These are phyloP conservation scores for Emmelina monodactyla DNA, from an alignment of 2,888 invertebrate genomes.

Conservation along the genomic window DNA sequence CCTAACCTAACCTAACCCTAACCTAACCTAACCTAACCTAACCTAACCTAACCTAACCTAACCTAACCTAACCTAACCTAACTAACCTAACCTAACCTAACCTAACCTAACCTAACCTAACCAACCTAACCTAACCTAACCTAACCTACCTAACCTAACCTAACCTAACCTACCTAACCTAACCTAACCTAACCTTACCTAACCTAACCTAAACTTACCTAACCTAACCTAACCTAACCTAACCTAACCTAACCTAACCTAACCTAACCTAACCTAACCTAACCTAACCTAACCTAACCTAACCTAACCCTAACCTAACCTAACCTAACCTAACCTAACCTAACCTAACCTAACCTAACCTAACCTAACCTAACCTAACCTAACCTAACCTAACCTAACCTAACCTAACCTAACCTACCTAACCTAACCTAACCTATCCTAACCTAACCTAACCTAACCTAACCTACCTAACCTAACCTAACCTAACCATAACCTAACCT, in stretches of 20 bases:
- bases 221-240: conserved; percentile 15
- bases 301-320: conserved; percentile 13
- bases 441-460: conserved; percentile 5
- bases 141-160: conserved; percentile 20
- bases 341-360: conserved; percentile 11
- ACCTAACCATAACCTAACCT: too few relatives aligned
- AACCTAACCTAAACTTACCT: conserved; percentile 16
- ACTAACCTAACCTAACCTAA: conserved; percentile 11
- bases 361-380: conserved; percentile 11
- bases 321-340: conserved; percentile 11
- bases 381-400: conserved; percentile 6
- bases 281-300: conserved; percentile 15
- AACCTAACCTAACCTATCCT: conserved; percentile 13
- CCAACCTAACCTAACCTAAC: conserved; percentile 5
- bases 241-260: conserved; percentile 15
- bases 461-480: conserved; percentile 18
- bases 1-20: conserved; percentile 16
- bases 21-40: conserved; percentile 15
- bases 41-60: conserved; percentile 9
- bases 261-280: conserved; percentile 16
- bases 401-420: conserved; percentile 9
- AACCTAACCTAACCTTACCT: conserved; percentile 17
- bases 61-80: conserved; percentile 3
- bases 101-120: background rate
- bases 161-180: conserved; percentile 19